Percentiles rank a stretch among this genome's conserved stretches.
These are phyloP conservation scores for Galerucella pusilla DNA, from an alignment of 2,888 invertebrate genomes.

Conservation along the genomic window DNA sequence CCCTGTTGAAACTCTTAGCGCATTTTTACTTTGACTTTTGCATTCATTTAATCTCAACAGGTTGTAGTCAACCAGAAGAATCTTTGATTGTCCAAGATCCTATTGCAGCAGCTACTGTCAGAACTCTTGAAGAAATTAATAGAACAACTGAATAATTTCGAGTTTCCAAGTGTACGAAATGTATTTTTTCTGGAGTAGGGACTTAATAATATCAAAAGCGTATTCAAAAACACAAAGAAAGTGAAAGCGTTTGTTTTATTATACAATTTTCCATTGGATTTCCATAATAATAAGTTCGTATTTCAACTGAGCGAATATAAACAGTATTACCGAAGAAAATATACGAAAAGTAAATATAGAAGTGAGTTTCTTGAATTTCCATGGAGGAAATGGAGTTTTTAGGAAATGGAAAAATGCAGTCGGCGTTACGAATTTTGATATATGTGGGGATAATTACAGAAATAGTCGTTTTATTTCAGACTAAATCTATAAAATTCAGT, in stretches of 20 bases:
- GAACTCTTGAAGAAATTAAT: too few species aligned
- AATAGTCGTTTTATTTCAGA: not conserved
- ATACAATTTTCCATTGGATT: conserved; percentile 36
- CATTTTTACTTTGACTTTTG: too few species aligned
- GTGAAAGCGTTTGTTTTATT: conserved; percentile 40
- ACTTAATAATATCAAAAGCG: conserved; percentile 26
- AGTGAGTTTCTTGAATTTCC: not conserved
- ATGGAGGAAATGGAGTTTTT: conserved; percentile 1
- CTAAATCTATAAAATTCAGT: not conserved
- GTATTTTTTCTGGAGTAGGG: not conserved
- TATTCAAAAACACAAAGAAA: conserved; percentile 30
- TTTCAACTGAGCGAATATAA: conserved; percentile 29
- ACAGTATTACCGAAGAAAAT: conserved; percentile 25
- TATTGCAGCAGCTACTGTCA: too few species aligned
- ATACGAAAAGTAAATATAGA: conserved; percentile 21
- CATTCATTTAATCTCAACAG: too few species aligned
- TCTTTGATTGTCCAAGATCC: too few species aligned
- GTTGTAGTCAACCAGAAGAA: too few species aligned
- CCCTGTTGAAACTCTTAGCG: too few species aligned
- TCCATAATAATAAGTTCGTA: conserved; percentile 35
- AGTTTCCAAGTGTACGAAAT: conserved; percentile 7
- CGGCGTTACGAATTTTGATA: not conserved
- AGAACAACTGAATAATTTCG: too few species aligned
- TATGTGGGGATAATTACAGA: not conserved
- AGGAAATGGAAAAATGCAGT: conserved; percentile 3